These are phyloP conservation scores for Empis livida DNA, from an alignment of 2,888 invertebrate genomes.

Conservation along the genomic window DNA sequence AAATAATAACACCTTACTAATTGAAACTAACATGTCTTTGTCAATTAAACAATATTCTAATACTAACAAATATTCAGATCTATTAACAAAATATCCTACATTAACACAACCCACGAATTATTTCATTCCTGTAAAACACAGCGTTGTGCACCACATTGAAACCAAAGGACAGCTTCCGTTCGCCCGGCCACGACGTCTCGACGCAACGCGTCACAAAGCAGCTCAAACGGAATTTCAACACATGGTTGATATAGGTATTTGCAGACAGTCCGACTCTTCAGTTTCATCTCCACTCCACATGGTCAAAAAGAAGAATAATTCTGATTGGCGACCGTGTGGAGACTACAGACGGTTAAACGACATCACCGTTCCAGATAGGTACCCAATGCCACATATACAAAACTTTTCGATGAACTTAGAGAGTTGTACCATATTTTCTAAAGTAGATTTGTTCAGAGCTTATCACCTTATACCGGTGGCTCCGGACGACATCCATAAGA, in stretches of 20 bases:
- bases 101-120: not conserved
- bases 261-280: no score
- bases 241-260: no score
- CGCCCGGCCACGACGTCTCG: no score
- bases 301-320: not conserved
- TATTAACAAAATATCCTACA: not conserved
- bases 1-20: not conserved
- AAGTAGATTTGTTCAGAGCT: slow-evolving; percentile 17
- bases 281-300: no score
- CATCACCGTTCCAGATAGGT: slow-evolving; percentile 4
- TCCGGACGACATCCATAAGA: slow-evolving; percentile 6
- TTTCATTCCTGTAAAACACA: not conserved
- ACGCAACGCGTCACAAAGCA: no score
- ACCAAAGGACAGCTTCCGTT: no score
- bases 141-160: no score
- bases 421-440: slow-evolving; percentile 10
- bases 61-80: not conserved
- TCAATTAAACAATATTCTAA: not conserved
- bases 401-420: not conserved
- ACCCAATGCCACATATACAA: not conserved
- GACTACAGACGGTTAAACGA: not conserved
- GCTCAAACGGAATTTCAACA: no score
- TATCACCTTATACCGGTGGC: slow-evolving; percentile 25
- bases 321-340: not conserved
- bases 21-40: not conserved